phyloP scores from a whole-genome alignment of 2,888 invertebrate genomes.

The Cheilosia vulpina region DNA sequence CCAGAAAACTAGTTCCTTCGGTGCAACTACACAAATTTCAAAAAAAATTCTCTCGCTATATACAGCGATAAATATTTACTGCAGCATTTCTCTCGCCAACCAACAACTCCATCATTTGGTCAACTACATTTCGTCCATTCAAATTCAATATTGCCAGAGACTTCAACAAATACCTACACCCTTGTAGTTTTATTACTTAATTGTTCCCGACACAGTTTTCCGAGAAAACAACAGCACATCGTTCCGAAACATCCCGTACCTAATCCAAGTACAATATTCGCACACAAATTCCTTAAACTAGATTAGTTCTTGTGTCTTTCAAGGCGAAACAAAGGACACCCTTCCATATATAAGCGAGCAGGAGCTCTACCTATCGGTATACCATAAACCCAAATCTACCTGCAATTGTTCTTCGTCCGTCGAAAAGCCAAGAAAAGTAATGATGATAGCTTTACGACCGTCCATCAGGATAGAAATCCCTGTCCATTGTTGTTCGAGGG shows the following conservation, averaged over 20 bases:
- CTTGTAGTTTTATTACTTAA: conserved; percentile 55
- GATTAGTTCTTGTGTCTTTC: conserved; percentile 51
- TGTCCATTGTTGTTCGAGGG: conserved; percentile 37
- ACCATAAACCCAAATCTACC: conserved; percentile 2
- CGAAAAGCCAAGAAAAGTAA: conserved; percentile 69
- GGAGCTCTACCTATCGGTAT: conserved; percentile 17
- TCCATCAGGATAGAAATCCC: conserved; percentile 67
- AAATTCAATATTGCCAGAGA: background rate
- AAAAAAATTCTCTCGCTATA: too few species aligned
- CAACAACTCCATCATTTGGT: background rate
- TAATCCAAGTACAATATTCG: conserved; percentile 12
- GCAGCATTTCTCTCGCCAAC: too few species aligned
- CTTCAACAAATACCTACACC: background rate
- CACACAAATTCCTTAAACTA: conserved; percentile 57
- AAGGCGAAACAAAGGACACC: conserved; percentile 12
- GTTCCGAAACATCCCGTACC: background rate
- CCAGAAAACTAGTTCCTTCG: too few species aligned
- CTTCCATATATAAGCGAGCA: background rate
- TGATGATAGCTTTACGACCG: conserved; percentile 74
- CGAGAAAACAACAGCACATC: conserved; percentile 16
- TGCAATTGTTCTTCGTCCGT: conserved; percentile 40
- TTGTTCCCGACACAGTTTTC: conserved; percentile 43
- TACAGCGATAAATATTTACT: too few species aligned
- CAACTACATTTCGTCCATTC: background rate
- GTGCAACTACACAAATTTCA: too few species aligned